A percentile compares a stretch with the other conserved stretches of the same genome.
phyloP scores from a whole-genome alignment of 2,113 vertebrate genomes.

The Syngnathus scovelli region DNA sequence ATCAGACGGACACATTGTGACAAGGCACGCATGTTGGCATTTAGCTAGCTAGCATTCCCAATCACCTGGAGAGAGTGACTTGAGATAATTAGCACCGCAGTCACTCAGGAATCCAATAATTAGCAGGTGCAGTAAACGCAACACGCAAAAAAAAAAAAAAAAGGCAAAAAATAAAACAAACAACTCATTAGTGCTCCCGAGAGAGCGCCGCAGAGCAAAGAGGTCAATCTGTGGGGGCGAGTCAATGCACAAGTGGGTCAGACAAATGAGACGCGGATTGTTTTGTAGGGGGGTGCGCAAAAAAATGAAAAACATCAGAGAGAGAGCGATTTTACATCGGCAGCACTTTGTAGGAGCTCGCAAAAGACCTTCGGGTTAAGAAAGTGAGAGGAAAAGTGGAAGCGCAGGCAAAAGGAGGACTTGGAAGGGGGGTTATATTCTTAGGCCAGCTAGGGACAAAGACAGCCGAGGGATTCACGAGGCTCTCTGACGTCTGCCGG shows the following conservation, averaged over 20 bases:
- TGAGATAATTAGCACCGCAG: slow-evolving; percentile 24
- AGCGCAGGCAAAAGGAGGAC: not conserved
- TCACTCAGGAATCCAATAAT: slow-evolving; percentile 34
- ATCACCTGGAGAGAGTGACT: slow-evolving; percentile 23
- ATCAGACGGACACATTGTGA: slow-evolving; percentile 8
- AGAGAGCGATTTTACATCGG: not conserved
- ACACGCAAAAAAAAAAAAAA: not conserved
- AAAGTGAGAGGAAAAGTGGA: slow-evolving; percentile 4
- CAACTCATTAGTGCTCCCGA: slow-evolving; percentile 27
- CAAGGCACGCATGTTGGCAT: not conserved
- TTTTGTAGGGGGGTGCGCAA: not conserved
- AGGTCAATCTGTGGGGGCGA: slow-evolving; percentile 21
- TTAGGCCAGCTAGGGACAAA: slow-evolving; percentile 20
- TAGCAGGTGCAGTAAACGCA: slow-evolving; percentile 11
- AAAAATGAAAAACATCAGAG: not conserved
- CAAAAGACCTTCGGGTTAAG: not conserved
- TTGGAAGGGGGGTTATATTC: slow-evolving; percentile 11
- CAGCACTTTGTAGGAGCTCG: not conserved
- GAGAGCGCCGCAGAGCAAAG: not conserved
- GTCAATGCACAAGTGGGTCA: slow-evolving; percentile 20
- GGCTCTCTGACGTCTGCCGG: slow-evolving; percentile 26
- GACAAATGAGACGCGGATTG: not conserved
- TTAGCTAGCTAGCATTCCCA: slow-evolving; percentile 20
- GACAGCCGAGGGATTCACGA: slow-evolving; percentile 19
- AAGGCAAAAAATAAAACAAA: not conserved